phyloP scores from a whole-genome alignment of 1,140 invertebrate genomes.

The Diachasma alloeum region DNA sequence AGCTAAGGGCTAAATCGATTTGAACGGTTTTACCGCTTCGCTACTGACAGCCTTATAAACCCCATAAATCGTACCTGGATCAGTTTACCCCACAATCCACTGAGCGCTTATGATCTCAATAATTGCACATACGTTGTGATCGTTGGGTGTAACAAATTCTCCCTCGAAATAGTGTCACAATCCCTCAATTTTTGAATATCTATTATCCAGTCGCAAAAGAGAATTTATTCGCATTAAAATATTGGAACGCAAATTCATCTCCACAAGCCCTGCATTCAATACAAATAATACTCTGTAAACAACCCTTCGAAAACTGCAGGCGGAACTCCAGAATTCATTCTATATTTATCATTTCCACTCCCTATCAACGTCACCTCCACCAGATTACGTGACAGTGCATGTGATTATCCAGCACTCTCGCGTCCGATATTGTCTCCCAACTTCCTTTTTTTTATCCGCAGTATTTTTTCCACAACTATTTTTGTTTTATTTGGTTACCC shows the following conservation, averaged over 20 bases:
- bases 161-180: no score
- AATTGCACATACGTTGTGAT: no score
- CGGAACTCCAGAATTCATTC: not conserved
- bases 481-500: constrained; percentile 14
- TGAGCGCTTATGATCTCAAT: no score
- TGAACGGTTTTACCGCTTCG: no score
- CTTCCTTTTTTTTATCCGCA: constrained; percentile 14
- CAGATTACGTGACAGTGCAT: constrained; percentile 21
- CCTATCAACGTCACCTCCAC: not conserved
- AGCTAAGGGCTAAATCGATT: no score
- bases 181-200: no score
- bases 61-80: no score
- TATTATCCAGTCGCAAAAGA: no score
- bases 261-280: not conserved
- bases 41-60: no score
- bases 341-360: constrained; percentile 6
- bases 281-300: not conserved
- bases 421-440: not conserved
- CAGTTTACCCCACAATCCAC: no score
- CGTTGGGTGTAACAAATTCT: no score
- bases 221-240: no score
- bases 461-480: constrained; percentile 1
- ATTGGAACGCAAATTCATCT: not conserved
- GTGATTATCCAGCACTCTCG: constrained; percentile 25
- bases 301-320: not conserved